Conservation (phyloP, 2,113 vertebrate species). For the Urocolius indicus region DNA sequence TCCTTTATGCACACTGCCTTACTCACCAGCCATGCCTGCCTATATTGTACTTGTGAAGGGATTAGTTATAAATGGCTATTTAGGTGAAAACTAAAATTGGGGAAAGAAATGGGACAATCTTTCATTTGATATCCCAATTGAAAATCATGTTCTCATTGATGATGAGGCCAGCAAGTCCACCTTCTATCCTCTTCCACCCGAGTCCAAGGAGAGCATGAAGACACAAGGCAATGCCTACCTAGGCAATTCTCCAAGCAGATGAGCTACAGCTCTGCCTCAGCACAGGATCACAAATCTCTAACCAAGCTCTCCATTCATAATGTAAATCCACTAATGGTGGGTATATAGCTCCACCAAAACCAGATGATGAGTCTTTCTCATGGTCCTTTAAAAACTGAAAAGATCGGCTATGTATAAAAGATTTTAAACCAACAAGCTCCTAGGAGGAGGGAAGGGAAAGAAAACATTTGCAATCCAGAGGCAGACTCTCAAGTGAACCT, state of each 20-base stretch:
- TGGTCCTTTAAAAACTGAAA: background rate
- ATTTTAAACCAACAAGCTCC: background rate
- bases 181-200: background rate
- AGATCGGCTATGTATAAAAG: background rate
- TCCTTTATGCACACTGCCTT: background rate
- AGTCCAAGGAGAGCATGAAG: background rate
- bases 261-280: background rate
- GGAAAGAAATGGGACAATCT: background rate
- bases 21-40: conserved; percentile 7
- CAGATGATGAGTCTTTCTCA: background rate
- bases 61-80: background rate
- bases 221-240: background rate
- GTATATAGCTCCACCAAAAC: background rate
- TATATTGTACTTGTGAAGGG: background rate
- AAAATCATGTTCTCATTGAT: background rate
- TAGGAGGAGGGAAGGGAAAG: background rate
- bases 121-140: background rate
- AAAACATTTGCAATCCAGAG: background rate
- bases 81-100: background rate
- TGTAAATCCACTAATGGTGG: background rate
- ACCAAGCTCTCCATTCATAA: background rate
- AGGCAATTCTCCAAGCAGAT: background rate
- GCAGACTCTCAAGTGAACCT: background rate
- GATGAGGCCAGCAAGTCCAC: background rate
- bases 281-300: background rate